Base-by-base conservation (phyloP, 2,113 vertebrate genomes). In the Xerus inauris region DNA sequence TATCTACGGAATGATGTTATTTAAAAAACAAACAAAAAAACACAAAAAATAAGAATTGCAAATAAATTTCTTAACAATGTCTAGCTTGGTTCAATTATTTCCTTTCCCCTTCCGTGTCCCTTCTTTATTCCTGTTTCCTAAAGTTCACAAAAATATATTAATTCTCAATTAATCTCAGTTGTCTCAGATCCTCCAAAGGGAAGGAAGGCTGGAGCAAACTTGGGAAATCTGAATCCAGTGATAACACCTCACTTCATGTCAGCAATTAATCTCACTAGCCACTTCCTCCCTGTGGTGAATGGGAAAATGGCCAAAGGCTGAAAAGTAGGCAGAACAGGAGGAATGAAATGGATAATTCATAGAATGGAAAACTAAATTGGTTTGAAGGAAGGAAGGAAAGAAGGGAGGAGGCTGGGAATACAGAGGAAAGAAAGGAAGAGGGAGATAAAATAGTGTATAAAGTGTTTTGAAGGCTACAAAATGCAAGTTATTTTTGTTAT, bases 1-100 rank as follows among this genome's bases (percentile, higher is more conserved):
- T 99, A 99, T 98, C 98, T 98, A 99, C 99, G 99, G 99, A 99
- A 99, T 99, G 99, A 99, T 99, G 99, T 99, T 99, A 99, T 99
- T 99, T 99, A 98, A 98, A 99, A 99, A 98, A 98, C 91, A 93
- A 94, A 97, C 87, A 72, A 98, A 98, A 99, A 99, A 99, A 69
- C 26, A 91, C 83, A 97, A 97, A 97, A 99, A 99, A 96, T 38
- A 96, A 98, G 94, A 98, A 99, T 99, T 99, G 99, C 99, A 99
- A 99, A 99, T 99, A 99, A 99, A 99, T 99, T 99, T 99, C 98
- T 98, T 98, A 99, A 99, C 98, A 98, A 99, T 97, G 97, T 98
- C 98, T 96, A 97, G 72, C 69, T 96, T 97, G 94, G 91, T 97
- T 97, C 89, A 92, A 95, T 99, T 98, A 98, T 98, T 40, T 98